Percentiles rank a stretch among this genome's conserved stretches.
Evolutionary conservation across 2,888 invertebrate genomes (phyloP).

Genomic region (Mythimna loreyi): DNA sequence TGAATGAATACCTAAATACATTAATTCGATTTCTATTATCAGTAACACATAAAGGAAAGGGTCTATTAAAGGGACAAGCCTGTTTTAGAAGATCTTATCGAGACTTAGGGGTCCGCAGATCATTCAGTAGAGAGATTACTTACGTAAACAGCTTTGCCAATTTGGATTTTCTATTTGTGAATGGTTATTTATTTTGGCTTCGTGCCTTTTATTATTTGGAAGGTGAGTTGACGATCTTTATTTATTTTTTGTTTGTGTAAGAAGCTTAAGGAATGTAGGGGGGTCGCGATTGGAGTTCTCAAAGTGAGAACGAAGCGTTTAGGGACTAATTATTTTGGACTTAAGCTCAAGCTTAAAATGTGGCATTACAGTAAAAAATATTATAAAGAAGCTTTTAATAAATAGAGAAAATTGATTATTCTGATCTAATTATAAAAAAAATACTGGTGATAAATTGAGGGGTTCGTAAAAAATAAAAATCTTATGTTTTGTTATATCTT

Average conservation of each 20-base stretch:
- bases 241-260: constrained; percentile 36
- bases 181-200: constrained; percentile 53
- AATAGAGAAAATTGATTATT: too few relatives aligned
- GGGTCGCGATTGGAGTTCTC: neutral
- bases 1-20: constrained; percentile 50
- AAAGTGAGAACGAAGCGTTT: neutral
- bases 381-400: neutral
- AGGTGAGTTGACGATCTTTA: constrained; percentile 38
- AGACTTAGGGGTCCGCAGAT: constrained; percentile 45
- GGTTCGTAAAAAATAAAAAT: too few relatives aligned
- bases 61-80: constrained; percentile 47
- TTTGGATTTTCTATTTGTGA: constrained; percentile 58
- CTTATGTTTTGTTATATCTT: too few relatives aligned
- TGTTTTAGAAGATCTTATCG: constrained; percentile 55
- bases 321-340: constrained; percentile 20
- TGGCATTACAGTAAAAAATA: neutral
- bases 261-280: constrained; percentile 3
- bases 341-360: neutral
- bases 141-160: constrained; percentile 60
- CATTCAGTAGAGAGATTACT: constrained; percentile 61
- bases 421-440: too few relatives aligned
- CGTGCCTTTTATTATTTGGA: constrained; percentile 41
- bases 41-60: constrained; percentile 41
- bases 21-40: constrained; percentile 56
- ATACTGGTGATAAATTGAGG: too few relatives aligned